These are phyloP conservation scores for Meloidogyne chitwoodi DNA, from an alignment of 1,140 invertebrate species.

Conservation along the genomic window DNA sequence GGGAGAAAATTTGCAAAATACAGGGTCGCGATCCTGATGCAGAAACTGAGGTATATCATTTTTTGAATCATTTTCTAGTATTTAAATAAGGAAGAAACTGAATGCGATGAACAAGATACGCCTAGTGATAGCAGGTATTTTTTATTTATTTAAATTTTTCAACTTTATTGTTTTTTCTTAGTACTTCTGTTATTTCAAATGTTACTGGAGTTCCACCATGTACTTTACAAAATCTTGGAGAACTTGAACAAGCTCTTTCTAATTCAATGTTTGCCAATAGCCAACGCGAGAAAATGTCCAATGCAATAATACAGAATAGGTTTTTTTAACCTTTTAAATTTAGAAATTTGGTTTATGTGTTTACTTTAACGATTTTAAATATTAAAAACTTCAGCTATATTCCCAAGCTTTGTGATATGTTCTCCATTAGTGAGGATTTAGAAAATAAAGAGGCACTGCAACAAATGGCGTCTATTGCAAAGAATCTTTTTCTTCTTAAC, in stretches of 20 bases:
- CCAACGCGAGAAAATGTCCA: slow-evolving; percentile 86
- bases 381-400: slow-evolving; percentile 74
- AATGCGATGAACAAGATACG: slow-evolving; percentile 70
- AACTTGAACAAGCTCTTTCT: slow-evolving; percentile 71
- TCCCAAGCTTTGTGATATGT: slow-evolving; percentile 86
- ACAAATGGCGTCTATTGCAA: slow-evolving; percentile 95
- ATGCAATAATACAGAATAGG: slow-evolving; percentile 81
- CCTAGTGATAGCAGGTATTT: slow-evolving; percentile 55
- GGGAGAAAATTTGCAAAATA: slow-evolving; percentile 98
- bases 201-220: slow-evolving; percentile 73
- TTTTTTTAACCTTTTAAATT: slow-evolving; percentile 18
- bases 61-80: slow-evolving; percentile 6
- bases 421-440: slow-evolving; percentile 92
- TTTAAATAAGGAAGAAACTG: slow-evolving; percentile 72
- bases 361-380: no score
- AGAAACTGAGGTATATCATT: slow-evolving; percentile 22
- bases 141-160: neutral
- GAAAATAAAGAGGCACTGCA: slow-evolving; percentile 89
- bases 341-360: neutral
- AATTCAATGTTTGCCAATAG: slow-evolving; percentile 68
- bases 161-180: slow-evolving; percentile 64
- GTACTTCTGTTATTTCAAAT: slow-evolving; percentile 62
- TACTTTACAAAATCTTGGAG: slow-evolving; percentile 83
- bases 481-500: slow-evolving; percentile 96
- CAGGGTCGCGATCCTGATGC: slow-evolving; percentile 55